A percentile compares a stretch with the other conserved stretches of the same genome.
phyloP scores from a whole-genome alignment of 2,797 vertebrate genomes.

The Thaleichthys pacificus region DNA sequence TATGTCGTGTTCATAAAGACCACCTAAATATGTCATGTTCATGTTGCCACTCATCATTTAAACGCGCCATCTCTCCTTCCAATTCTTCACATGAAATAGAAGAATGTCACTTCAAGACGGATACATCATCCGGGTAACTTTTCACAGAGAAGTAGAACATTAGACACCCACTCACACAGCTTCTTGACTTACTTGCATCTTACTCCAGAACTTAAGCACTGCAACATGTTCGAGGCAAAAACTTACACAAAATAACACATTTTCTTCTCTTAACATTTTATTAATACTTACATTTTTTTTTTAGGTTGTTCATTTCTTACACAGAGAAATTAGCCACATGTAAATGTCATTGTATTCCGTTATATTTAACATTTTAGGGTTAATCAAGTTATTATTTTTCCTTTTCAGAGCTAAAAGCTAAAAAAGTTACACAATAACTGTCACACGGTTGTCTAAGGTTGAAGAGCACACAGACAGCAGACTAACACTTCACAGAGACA shows the following conservation, averaged over 20 bases:
- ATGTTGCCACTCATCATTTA: too few relatives aligned
- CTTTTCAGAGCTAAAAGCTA: conserved; percentile 72
- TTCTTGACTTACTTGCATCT: background rate
- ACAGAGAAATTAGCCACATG: conserved; percentile 76
- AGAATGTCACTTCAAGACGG: too few relatives aligned
- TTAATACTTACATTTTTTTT: conserved; percentile 66
- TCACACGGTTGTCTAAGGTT: conserved; percentile 70
- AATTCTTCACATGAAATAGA: too few relatives aligned
- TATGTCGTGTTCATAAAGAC: too few relatives aligned
- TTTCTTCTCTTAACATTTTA: conserved; percentile 65
- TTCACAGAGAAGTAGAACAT: too few relatives aligned
- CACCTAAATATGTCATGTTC: too few relatives aligned
- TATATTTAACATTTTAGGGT: conserved; percentile 46
- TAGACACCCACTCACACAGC: background rate
- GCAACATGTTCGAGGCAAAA: background rate
- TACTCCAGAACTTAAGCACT: background rate
- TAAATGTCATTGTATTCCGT: conserved; percentile 70
- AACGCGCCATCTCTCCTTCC: too few relatives aligned
- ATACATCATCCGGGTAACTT: too few relatives aligned
- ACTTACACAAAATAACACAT: background rate
- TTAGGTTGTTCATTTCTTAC: conserved; percentile 70
- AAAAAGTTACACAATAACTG: conserved; percentile 77
- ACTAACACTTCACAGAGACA: conserved; percentile 71
- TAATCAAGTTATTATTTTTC: conserved; percentile 68
- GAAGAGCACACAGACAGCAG: conserved; percentile 70